Evolutionary conservation across 2,797 vertebrate species (phyloP).

Genomic region (Ciconia nigra): DNA sequence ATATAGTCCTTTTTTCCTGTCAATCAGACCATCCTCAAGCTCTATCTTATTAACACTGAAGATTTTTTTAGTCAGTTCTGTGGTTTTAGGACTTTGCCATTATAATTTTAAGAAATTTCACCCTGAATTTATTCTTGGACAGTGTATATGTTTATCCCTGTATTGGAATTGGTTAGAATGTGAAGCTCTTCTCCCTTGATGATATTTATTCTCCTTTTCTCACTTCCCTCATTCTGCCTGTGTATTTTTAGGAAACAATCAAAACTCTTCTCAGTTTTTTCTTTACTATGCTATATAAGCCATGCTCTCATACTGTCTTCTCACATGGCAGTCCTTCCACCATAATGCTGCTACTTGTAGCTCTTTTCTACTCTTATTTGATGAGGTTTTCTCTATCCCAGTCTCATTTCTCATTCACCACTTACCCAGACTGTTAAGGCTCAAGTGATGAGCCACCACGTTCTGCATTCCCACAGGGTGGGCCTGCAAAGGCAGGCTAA

Average conservation of each 20-base stretch:
- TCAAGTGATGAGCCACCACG: not conserved
- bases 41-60: not conserved
- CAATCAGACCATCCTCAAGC: not conserved
- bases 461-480: not conserved
- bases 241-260: constrained; percentile 40
- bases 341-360: not conserved
- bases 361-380: not conserved
- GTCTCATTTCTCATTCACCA: not conserved
- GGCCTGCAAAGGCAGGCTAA: not conserved
- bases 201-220: constrained; percentile 25
- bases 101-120: not conserved
- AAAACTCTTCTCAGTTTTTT: constrained; percentile 1
- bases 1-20: not conserved
- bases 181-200: not conserved
- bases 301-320: not conserved
- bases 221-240: not conserved
- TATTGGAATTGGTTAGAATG: not conserved
- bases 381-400: not conserved
- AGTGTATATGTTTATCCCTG: not conserved
- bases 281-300: not conserved
- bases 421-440: not conserved
- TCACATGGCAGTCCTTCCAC: not conserved
- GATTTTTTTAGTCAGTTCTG: not conserved
- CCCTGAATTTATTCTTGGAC: not conserved
- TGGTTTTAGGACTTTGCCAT: not conserved